These are phyloP conservation scores for Chaetodon auriga DNA, from an alignment of 2,113 vertebrate species.

Conservation along the genomic window DNA sequence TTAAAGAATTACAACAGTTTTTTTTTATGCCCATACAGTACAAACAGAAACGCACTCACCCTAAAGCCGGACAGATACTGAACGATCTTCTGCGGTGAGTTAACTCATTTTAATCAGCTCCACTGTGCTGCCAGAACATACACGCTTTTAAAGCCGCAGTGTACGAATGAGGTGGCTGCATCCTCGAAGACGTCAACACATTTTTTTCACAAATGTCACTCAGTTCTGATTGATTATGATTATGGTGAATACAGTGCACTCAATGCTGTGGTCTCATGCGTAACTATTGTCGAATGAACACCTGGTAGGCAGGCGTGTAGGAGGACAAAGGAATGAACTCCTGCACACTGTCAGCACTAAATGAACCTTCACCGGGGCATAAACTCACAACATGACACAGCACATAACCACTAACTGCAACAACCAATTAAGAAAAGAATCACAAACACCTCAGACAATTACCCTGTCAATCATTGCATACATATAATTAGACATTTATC, in stretches of 20 bases:
- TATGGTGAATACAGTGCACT: not conserved
- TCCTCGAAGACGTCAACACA: not conserved
- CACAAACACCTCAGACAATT: not conserved
- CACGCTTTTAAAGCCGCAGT: not conserved
- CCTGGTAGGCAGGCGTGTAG: not conserved
- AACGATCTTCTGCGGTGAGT: not conserved
- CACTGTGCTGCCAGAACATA: not conserved
- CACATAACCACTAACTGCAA: not conserved
- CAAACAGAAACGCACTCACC: slow-evolving; percentile 28
- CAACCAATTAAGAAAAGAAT: not conserved
- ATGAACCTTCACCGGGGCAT: not conserved
- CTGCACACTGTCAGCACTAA: not conserved
- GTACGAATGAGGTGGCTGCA: not conserved
- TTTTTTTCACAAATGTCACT: no score
- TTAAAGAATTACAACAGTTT: slow-evolving; percentile 36
- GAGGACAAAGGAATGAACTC: not conserved
- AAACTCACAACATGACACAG: not conserved
- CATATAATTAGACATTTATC: not conserved
- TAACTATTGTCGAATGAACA: not conserved
- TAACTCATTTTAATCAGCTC: not conserved
- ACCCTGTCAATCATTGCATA: not conserved
- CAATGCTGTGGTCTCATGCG: not conserved
- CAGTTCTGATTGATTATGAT: no score
- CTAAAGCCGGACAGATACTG: slow-evolving; percentile 5
- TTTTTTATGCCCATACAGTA: slow-evolving; percentile 11